Base-by-base conservation (phyloP, 2,113 vertebrate species). In the Oenanthe melanoleuca region DNA sequence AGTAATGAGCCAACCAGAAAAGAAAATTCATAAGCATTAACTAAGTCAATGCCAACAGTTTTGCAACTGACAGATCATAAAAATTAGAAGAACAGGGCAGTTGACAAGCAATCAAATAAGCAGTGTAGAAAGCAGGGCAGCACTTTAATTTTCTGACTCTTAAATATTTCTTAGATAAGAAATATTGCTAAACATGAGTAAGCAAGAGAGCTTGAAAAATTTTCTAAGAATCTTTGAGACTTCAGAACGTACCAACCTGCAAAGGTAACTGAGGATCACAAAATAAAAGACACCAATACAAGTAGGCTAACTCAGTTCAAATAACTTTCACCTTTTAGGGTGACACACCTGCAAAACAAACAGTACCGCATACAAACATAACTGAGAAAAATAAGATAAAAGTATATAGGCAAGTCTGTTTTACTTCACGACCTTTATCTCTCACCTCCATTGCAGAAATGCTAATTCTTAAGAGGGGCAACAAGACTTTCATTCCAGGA, bases 321-420 rank as follows among this genome's bases (percentile, higher is more conserved):
- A 75, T 40, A 45, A 28, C 44, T 73, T 75, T 72, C 37, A 64
- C 11, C 14, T 65, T 60, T 42, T 37, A 86, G 9, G 40, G 19
- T 63, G 16, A 61, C 22, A 75, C 34, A 75, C 5, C 16, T 56
- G 33, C 23, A 91, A 91, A 91, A 71, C 22, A 89, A 79, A 52
- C 3, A 81, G 11, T 60, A 47, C 67, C 7, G 74, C 53, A 78
- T 8, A 24, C 4, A 66, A 52, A 78, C 0, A 0, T 34, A 70
- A 44, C 42, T 21, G 42, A 80, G 25, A 16, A 86, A 79, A 91
- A 84, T 20, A 80, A 86, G 25, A 38, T 56, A 60, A 80, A 80
- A 80, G 11, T 31, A n/a, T 26, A 55, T 15, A 31, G 5, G 14
- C 6, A 72, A 57, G 15, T 57, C 9, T 14, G 6, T 31, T 86